Conservation (phyloP, 2,113 vertebrate species). For the Acinonyx jubatus region DNA sequence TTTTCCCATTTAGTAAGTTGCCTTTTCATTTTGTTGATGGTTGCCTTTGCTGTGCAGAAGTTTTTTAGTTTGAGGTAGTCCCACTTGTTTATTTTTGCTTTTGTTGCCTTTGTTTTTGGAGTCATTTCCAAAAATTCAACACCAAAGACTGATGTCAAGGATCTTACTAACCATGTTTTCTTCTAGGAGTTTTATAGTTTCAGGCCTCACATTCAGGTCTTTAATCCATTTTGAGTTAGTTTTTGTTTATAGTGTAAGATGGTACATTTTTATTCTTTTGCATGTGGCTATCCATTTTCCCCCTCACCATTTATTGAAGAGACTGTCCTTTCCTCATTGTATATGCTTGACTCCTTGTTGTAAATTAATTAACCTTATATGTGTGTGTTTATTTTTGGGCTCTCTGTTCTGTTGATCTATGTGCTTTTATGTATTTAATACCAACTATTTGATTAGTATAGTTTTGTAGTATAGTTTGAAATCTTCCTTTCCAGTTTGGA, state of each 20-base stretch:
- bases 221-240: background rate
- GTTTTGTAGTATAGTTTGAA: background rate
- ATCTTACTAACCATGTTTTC: background rate
- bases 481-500: background rate
- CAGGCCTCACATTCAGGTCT: background rate
- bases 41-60: background rate
- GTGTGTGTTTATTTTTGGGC: background rate
- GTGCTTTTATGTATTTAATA: background rate
- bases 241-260: background rate
- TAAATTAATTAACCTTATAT: background rate
- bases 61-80: background rate
- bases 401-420: background rate
- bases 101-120: background rate
- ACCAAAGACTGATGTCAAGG: background rate
- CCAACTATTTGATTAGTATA: background rate
- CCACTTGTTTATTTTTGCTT: background rate
- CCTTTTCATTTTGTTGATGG: background rate
- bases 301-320: background rate
- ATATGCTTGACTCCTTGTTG: background rate
- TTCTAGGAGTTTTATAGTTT: background rate
- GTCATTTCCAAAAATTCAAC: background rate
- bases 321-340: background rate
- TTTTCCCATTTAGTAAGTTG: background rate
- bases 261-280: background rate
- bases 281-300: background rate